A percentile compares a stretch with the other conserved stretches of the same genome.
These are phyloP conservation scores for Marcusenius ussheri DNA, from an alignment of 2,113 vertebrate species.

Conservation along the genomic window DNA sequence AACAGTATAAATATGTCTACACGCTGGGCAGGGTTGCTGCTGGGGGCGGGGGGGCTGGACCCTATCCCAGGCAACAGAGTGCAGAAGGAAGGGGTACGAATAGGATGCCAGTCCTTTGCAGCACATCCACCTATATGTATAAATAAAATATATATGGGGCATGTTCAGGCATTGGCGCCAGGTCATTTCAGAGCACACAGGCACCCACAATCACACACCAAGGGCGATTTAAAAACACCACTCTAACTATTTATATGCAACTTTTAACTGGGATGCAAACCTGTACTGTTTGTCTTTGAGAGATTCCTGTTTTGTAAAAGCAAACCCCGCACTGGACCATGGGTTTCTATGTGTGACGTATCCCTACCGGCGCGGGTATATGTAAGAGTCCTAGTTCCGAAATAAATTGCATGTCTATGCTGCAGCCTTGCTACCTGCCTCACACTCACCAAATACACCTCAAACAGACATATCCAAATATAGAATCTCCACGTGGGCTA, in stretches of 20 bases:
- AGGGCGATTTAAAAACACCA: background rate
- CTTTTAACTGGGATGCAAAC: background rate
- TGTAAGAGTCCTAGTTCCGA: background rate
- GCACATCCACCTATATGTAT: background rate
- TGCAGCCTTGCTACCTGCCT: background rate
- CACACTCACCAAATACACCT: background rate
- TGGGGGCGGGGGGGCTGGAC: background rate
- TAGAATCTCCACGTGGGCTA: background rate
- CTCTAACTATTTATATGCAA: background rate
- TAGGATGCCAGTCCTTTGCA: background rate
- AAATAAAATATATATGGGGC: background rate
- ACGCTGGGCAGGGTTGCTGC: background rate
- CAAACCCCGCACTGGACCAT: background rate
- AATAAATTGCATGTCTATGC: background rate
- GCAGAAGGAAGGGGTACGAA: background rate
- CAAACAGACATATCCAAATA: background rate
- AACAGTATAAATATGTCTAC: background rate
- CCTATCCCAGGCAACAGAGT: too few relatives aligned
- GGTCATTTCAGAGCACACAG: background rate
- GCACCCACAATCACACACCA: background rate
- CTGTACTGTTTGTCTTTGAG: background rate
- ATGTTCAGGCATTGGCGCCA: background rate
- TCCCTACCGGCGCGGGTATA: background rate
- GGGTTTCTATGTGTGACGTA: background rate
- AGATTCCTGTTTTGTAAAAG: background rate